Percentiles rank a stretch among this genome's conserved stretches.
Conservation (phyloP, 2,113 vertebrate genomes). For the Amblyornis subalaris region DNA sequence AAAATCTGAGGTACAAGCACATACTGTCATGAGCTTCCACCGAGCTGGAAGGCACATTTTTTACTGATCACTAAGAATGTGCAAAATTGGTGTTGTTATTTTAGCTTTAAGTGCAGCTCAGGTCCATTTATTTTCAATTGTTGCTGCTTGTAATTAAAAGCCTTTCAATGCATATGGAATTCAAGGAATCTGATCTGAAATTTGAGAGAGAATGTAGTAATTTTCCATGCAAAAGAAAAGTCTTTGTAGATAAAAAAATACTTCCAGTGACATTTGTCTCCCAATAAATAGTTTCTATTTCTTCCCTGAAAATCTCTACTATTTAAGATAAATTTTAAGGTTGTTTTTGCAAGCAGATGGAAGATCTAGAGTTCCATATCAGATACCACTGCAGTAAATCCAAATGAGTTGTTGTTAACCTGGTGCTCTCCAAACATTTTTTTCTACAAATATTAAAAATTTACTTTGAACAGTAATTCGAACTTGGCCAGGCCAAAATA, state of each 20-base stretch:
- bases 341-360: not conserved
- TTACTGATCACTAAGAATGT: not conserved
- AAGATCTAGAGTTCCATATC: not conserved
- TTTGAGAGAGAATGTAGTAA: not conserved
- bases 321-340: not conserved
- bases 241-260: not conserved
- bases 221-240: not conserved
- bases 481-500: not conserved
- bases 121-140: not conserved
- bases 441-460: not conserved
- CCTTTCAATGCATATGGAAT: not conserved
- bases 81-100: not conserved
- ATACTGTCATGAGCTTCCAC: not conserved
- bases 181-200: not conserved
- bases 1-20: not conserved
- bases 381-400: not conserved
- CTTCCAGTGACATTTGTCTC: not conserved
- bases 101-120: not conserved
- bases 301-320: not conserved
- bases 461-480: not conserved
- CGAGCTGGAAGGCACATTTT: not conserved
- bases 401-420: not conserved
- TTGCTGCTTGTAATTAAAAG: not conserved
- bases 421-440: not conserved
- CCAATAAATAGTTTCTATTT: not conserved